Percentiles rank a stretch among this genome's conserved stretches.
Conservation (phyloP, 2,797 vertebrate genomes). For the Valencia hispanica region DNA sequence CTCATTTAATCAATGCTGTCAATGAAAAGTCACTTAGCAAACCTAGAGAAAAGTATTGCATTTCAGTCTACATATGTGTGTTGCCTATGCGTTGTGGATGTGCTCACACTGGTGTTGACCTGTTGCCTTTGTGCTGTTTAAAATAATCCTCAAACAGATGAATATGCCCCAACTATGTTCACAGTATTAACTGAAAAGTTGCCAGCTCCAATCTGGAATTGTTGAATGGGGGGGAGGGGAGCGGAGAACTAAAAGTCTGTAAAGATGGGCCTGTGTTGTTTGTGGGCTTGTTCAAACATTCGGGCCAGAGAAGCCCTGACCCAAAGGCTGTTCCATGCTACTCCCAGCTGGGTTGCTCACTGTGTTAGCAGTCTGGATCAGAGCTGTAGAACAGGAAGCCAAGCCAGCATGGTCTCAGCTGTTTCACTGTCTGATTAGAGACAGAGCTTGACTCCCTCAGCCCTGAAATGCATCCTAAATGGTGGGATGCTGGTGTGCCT, state of each 20-base stretch:
- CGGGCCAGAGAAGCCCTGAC: slow-evolving; percentile 53
- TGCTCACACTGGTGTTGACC: slow-evolving; percentile 37
- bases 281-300: slow-evolving; percentile 31
- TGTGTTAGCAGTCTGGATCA: slow-evolving; percentile 53
- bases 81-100: slow-evolving; percentile 29
- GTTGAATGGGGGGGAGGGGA: slow-evolving; percentile 14
- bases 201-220: slow-evolving; percentile 18
- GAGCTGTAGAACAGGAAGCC: slow-evolving; percentile 52
- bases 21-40: slow-evolving; percentile 65
- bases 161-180: slow-evolving; percentile 33
- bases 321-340: slow-evolving; percentile 36
- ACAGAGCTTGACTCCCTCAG: slow-evolving; percentile 46
- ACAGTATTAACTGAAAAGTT: slow-evolving; percentile 41
- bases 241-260: slow-evolving; percentile 39
- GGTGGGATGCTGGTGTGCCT: slow-evolving; percentile 34
- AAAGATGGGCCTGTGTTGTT: slow-evolving; percentile 33
- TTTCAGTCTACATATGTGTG: slow-evolving; percentile 18
- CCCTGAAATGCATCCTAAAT: slow-evolving; percentile 64
- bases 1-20: slow-evolving; percentile 61
- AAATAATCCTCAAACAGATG: slow-evolving; percentile 55
- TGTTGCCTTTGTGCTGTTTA: slow-evolving; percentile 10
- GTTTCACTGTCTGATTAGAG: slow-evolving; percentile 51
- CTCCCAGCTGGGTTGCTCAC: slow-evolving; percentile 45
- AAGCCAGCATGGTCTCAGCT: slow-evolving; percentile 58
- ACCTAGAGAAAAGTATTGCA: slow-evolving; percentile 37